These are phyloP conservation scores for Helostoma temminkii DNA, from an alignment of 2,797 vertebrate species.

Conservation along the genomic window DNA sequence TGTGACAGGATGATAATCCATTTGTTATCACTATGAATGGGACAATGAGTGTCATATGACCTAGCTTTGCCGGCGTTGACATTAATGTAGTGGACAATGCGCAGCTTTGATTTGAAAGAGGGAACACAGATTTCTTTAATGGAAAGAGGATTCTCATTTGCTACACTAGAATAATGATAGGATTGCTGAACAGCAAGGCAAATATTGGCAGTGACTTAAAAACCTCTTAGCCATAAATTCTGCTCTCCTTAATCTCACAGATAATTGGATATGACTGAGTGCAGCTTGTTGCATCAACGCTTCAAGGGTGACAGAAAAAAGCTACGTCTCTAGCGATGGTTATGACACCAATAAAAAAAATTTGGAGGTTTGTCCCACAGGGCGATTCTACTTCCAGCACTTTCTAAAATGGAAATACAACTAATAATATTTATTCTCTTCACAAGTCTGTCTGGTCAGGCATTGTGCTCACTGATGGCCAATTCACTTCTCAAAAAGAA, in stretches of 20 bases:
- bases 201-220: neutral
- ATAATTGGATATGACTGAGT: constrained; percentile 8
- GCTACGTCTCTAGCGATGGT: too few relatives aligned
- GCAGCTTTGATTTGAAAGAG: constrained; percentile 16
- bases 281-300: neutral
- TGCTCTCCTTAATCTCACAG: neutral
- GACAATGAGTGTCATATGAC: constrained; percentile 29
- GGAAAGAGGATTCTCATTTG: neutral
- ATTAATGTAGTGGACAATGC: constrained; percentile 10
- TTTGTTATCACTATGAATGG: constrained; percentile 16
- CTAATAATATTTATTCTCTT: constrained; percentile 11
- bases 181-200: neutral
- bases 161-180: neutral
- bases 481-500: neutral
- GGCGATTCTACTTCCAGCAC: too few relatives aligned
- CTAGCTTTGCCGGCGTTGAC: constrained; percentile 5
- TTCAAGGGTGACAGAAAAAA: neutral
- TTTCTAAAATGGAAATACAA: too few relatives aligned
- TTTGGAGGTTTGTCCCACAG: too few relatives aligned
- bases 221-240: neutral
- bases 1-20: constrained; percentile 9
- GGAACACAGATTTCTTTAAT: constrained; percentile 12
- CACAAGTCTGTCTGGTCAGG: neutral
- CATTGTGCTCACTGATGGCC: neutral
- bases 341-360: too few relatives aligned